Conservation (phyloP, 35 echinoderm and acorn worm genomes). For the Eucidaris tribuloides region DNA sequence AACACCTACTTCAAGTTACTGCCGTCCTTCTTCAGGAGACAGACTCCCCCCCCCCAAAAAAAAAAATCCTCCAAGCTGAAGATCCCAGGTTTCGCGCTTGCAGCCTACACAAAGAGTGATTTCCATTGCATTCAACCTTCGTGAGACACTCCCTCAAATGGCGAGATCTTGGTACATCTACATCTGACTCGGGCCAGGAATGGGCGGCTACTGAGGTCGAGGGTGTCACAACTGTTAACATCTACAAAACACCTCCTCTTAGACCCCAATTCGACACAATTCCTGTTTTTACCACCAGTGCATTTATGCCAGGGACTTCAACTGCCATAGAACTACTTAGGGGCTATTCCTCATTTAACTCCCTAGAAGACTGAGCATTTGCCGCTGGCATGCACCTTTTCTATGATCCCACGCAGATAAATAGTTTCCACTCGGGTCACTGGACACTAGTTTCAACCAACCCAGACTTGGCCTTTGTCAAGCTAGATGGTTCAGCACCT, state of each 20-base stretch:
- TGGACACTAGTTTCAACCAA: not conserved
- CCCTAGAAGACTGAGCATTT: not conserved
- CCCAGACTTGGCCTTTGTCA: constrained; percentile 21
- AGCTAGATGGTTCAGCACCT: not conserved
- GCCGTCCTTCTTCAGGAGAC: not conserved
- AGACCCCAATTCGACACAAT: not conserved
- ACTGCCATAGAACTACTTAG: not conserved
- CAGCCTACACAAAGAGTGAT: not conserved
- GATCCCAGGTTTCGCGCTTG: not conserved
- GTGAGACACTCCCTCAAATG: not conserved
- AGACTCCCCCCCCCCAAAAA: not conserved
- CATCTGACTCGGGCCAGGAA: not conserved
- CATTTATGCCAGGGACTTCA: constrained; percentile 22
- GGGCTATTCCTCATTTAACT: not conserved
- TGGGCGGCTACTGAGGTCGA: not conserved
- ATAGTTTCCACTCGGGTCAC: not conserved
- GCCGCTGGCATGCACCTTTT: not conserved
- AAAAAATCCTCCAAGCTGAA: not conserved
- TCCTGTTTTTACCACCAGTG: not conserved
- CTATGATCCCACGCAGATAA: not conserved
- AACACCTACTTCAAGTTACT: not conserved
- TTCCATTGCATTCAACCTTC: not conserved
- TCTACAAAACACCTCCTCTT: constrained; percentile 3
- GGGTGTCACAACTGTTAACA: not conserved
- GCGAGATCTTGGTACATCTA: not conserved